Percentiles rank a stretch among this genome's conserved stretches.
Evolutionary conservation across 2,113 vertebrate genomes (phyloP).

Genomic region (Cinclus cinclus): DNA sequence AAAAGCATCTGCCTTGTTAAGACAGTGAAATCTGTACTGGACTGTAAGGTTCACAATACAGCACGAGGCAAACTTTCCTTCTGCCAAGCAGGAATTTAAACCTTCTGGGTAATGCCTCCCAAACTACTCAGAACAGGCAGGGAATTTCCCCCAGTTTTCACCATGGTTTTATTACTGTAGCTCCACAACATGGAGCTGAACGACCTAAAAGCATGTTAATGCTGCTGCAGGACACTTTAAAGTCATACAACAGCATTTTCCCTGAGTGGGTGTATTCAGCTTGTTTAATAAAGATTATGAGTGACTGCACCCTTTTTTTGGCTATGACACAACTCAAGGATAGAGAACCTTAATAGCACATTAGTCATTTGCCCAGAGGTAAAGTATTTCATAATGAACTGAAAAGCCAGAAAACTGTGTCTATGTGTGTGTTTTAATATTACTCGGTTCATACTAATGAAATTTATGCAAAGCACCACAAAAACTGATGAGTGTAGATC

Average conservation of each 20-base stretch:
- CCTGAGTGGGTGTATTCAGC: conserved; percentile 49
- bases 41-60: neutral
- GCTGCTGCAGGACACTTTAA: conserved; percentile 35
- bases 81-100: neutral
- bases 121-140: neutral
- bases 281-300: conserved; percentile 58
- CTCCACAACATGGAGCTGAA: neutral
- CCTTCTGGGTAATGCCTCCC: neutral
- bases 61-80: neutral
- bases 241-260: conserved; percentile 19
- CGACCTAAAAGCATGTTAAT: conserved; percentile 31
- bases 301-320: conserved; percentile 63
- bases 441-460: conserved; percentile 17
- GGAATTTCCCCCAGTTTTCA: neutral
- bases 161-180: neutral
- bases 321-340: conserved; percentile 33
- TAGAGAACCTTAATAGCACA: conserved; percentile 65
- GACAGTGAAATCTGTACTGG: neutral
- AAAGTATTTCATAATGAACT: conserved; percentile 65
- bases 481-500: neutral
- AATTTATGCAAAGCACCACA: conserved; percentile 45
- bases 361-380: conserved; percentile 72
- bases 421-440: conserved; percentile 43
- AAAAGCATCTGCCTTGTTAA: neutral
- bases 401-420: conserved; percentile 39